Evolutionary conservation across 2,888 invertebrate species (phyloP), one percentile per base, ranked within the genome.

Genomic region (Pharmacophagus antenor): DNA sequence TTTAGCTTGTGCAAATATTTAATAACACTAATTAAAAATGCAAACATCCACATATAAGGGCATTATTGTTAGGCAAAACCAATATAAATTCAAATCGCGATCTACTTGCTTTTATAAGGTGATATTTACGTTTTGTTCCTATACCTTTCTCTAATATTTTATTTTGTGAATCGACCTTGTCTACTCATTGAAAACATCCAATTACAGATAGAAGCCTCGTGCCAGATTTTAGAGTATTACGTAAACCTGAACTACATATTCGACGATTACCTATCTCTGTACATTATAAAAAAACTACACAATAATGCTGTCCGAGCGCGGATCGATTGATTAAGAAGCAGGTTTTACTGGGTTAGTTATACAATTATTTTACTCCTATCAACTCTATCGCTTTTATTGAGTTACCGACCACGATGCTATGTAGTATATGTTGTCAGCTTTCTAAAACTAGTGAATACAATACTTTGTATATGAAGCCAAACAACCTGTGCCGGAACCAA

Each of bases 181-280:
- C 62, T 65, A 70, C 63, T 74, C 72, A 79, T 79, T 79, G 80
- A 79, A 76, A 71, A 67, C 65, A 73, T 71, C 67, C 74, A 76
- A 78, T 80, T 82, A 78, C 75, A 74, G 74, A 76, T 62, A 71
- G 73, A n/a, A 82, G 78, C 84, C 86, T 84, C 84, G 83, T 77
- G 78, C 85, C 68, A 80, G 72, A 72, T 80, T 74, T 77, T 74
- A 73, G 69, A 68, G 63, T 63, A 76, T 85, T 85, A 83, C 85
- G 84, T 83, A 84, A 85, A 82, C 68, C 70, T 71, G 64, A 66
- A 71, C 73, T 73, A 77, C 73, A 73, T 76, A 73, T 72, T 66
- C 62, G 58, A 57, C 62, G 52, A 59, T 49, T 66, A 68, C 70
- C 70, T 56, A 61, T 56, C 61, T 61, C 56, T 41, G 51, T 61